Evolutionary conservation across 2,113 vertebrate species (phyloP), one percentile per base, ranked within the genome.

Genomic region (Ahaetulla prasina): DNA sequence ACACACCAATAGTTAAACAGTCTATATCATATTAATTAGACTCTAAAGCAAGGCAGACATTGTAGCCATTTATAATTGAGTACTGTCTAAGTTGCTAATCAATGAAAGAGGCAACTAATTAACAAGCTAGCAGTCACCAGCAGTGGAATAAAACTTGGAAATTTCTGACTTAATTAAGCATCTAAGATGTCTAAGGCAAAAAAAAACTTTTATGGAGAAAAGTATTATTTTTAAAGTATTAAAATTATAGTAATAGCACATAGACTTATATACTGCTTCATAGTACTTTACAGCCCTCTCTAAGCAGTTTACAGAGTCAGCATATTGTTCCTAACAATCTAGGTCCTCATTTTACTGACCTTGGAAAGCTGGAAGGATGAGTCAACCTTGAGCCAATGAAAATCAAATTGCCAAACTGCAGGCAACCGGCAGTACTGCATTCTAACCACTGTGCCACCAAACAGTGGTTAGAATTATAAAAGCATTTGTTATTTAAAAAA

Each of bases 81-180:
- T 87, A 47, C 92, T 95, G 95, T 53, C 89, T 95, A 94, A 96
- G 95, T 85, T 96, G 95, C 96, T 97, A 96, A 97, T 97, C 96
- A 97, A 91, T 95, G 95, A 95, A 95, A 96, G 92, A 97, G 95
- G 92, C 93, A 95, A 95, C 94, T 96, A 97, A 98, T 97, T 97
- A 98, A 96, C 50, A 95, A 96, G 95, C 35, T 94, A 96, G 95
- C 94, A 96, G 95, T 93, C 96, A 97, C 95, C 93, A 87, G 95
- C 93, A 87, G 95, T 95, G 93, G 95, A 96, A 90, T 93, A 96
- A 93, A 97, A 96, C 93, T 93, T 96, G 95, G 93, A 95, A 96
- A 92, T 96, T 97, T 97, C 95, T 90, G 95, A 96, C 94, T 97
- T 97, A 96, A 97, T 98, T 96, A 97, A 96, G 96, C 95, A 93